These are phyloP conservation scores for Meriones unguiculatus DNA, from an alignment of 2,113 vertebrate species.

Conservation along the genomic window DNA sequence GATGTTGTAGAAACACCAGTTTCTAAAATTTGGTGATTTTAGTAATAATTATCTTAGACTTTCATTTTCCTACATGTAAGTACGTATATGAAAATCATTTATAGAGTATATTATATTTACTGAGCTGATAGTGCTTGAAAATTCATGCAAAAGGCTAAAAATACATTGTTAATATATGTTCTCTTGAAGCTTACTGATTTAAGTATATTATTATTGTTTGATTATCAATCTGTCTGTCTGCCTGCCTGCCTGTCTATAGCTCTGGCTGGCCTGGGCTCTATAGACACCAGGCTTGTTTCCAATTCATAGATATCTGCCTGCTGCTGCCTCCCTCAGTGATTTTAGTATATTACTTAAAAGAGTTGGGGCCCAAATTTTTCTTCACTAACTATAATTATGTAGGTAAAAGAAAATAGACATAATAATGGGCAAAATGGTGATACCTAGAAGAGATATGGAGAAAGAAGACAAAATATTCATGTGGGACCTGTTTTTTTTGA, in stretches of 20 bases:
- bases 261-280: not conserved
- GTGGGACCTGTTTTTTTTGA: not conserved
- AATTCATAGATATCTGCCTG: not conserved
- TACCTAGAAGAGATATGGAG: not conserved
- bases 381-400: slow-evolving; percentile 33
- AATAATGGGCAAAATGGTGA: slow-evolving; percentile 9
- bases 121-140: slow-evolving; percentile 42
- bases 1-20: not conserved
- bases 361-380: slow-evolving; percentile 48
- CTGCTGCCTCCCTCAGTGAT: not conserved
- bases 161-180: slow-evolving; percentile 12
- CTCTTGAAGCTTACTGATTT: slow-evolving; percentile 42
- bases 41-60: slow-evolving; percentile 14
- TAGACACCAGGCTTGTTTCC: not conserved
- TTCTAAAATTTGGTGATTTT: slow-evolving; percentile 30
- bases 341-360: not conserved
- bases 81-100: not conserved
- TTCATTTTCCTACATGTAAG: slow-evolving; percentile 42
- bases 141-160: slow-evolving; percentile 41
- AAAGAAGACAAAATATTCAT: not conserved
- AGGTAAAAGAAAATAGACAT: slow-evolving; percentile 9
- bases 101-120: not conserved
- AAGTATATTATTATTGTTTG: not conserved
- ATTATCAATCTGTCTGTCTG: not conserved
- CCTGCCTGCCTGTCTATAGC: not conserved